Conservation (phyloP, 2,797 vertebrate species). For the Lutra lutra region DNA sequence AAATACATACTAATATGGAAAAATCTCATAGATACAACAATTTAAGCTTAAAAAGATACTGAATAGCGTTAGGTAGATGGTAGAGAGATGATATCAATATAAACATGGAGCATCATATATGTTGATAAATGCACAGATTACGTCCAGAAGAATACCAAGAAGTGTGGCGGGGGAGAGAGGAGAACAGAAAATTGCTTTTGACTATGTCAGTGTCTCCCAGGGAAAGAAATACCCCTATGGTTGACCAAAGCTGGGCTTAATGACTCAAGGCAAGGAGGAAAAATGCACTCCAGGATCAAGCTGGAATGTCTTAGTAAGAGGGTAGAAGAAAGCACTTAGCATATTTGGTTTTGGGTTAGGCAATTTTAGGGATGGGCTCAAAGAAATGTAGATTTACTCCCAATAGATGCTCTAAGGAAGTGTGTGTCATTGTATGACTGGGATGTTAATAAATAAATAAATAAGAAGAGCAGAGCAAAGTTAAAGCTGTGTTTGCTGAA, state of each 20-base stretch:
- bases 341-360: not conserved
- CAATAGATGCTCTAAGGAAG: not conserved
- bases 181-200: not conserved
- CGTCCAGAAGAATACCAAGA: not conserved
- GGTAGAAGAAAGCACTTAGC: not conserved
- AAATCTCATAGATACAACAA: not conserved
- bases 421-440: not conserved
- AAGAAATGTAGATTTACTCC: not conserved
- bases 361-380: not conserved
- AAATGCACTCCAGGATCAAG: not conserved
- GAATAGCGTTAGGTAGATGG: not conserved
- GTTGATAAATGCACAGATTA: not conserved
- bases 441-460: not conserved
- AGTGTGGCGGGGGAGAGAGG: not conserved
- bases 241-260: not conserved
- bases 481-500: not conserved
- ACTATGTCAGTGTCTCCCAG: not conserved
- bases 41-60: not conserved
- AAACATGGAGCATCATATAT: not conserved
- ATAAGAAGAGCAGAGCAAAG: not conserved
- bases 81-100: not conserved
- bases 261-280: not conserved
- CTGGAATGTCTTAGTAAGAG: not conserved
- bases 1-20: slow-evolving; percentile 1
- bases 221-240: not conserved